Evolutionary conservation across 2,888 invertebrate genomes (phyloP).

Genomic region (Oxycera nigricornis): DNA sequence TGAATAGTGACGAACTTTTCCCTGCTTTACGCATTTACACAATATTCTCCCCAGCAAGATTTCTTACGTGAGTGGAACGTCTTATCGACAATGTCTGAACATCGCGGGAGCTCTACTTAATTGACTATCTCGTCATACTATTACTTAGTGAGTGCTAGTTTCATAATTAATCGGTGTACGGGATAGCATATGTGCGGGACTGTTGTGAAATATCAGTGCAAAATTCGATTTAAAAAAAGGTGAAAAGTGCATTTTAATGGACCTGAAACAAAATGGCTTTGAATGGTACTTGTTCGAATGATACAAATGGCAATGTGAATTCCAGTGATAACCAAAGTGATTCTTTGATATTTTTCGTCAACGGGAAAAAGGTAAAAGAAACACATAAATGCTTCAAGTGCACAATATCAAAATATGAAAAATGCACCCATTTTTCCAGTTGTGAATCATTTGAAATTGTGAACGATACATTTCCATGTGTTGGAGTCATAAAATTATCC

Average conservation of each 20-base stretch:
- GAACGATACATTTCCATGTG: too few relatives aligned
- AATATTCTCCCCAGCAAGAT: neutral
- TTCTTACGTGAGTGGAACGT: neutral
- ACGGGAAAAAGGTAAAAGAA: slow-evolving; percentile 67
- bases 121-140: too few relatives aligned
- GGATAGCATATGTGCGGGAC: neutral
- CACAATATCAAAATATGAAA: too few relatives aligned
- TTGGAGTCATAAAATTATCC: too few relatives aligned
- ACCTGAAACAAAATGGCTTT: neutral
- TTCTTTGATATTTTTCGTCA: slow-evolving; percentile 63
- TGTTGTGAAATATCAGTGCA: too few relatives aligned
- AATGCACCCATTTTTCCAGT: too few relatives aligned
- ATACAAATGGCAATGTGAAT: neutral
- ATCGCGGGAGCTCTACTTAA: neutral
- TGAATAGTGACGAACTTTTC: neutral
- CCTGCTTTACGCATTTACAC: neutral
- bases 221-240: too few relatives aligned
- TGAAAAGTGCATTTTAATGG: neutral
- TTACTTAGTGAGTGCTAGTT: neutral
- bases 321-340: slow-evolving; percentile 26
- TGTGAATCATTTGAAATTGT: too few relatives aligned
- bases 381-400: too few relatives aligned
- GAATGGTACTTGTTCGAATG: neutral
- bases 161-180: neutral
- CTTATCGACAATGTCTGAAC: neutral